These are phyloP conservation scores for Ptyas mucosa DNA, from an alignment of 2,113 vertebrate species.

Conservation along the genomic window DNA sequence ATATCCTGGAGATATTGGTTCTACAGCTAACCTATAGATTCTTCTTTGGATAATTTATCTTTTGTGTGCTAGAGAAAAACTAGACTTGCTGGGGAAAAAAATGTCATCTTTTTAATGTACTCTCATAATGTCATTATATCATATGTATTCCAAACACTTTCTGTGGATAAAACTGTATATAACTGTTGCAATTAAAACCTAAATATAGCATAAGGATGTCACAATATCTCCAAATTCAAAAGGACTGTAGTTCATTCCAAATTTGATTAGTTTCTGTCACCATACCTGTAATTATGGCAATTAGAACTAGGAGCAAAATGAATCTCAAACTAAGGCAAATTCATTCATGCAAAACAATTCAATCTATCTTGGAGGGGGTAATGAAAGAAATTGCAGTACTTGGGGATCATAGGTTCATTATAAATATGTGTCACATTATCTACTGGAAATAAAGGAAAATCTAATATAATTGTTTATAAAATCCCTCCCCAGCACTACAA, in stretches of 20 bases:
- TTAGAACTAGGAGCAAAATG: neutral
- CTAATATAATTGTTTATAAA: neutral
- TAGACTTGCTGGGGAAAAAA: neutral
- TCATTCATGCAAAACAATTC: conserved; percentile 19
- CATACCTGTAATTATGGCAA: neutral
- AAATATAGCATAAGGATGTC: conserved; percentile 12
- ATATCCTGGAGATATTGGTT: neutral
- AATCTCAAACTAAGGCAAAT: neutral
- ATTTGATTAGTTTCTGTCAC: conserved; percentile 1
- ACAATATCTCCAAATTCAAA: conserved; percentile 22
- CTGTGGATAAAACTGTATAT: neutral
- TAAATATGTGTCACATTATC: neutral
- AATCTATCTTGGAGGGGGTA: neutral
- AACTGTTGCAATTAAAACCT: neutral
- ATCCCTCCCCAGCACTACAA: neutral
- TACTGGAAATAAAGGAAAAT: neutral
- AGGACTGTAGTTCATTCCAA: neutral
- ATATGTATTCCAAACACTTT: neutral
- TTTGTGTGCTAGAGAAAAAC: neutral
- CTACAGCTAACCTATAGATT: neutral
- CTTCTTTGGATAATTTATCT: neutral
- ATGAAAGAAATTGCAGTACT: neutral
- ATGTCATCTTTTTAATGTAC: neutral
- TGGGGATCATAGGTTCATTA: neutral
- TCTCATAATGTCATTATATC: neutral